Base-by-base conservation (phyloP, 2,888 invertebrate species). In the Scotopteryx bipunctaria region DNA sequence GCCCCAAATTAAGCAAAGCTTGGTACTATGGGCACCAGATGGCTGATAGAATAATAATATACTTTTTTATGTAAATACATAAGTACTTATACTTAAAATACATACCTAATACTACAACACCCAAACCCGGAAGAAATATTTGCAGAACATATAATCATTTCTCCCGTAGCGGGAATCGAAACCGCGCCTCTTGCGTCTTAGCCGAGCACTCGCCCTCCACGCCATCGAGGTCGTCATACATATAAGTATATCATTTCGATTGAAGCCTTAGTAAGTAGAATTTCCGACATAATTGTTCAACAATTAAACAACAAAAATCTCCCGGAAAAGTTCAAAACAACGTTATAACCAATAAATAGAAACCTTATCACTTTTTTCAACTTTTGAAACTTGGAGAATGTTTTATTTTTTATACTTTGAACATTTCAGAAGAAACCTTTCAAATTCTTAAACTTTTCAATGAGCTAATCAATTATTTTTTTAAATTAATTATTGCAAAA, bases 351-450 rank as follows among this genome's bases (percentile, higher is more conserved):
- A 42, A 31, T 11, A 32, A 38, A 32, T 32, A 43, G 50, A 57
- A 58, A 44, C 61, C 55, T 33, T 60, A 56, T 29, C 42, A 49
- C 59, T 52, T 56, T 62, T 63, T n/a, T n/a, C 6, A 41, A 56
- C 37, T 52, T 62, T 65, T 35, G 45, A 57, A 63, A 63, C 64
- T 46, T 21, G 1, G 21, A 16, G 31, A 46, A 36, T 29, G 14
- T 36, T 29, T 19, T 9, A 19, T 29, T 19, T 44, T 43, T 35
- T 25, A 38, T n/a, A 15, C 8, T 25, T 33, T 5, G 4, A 33
- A 23, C 15, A 16, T 33, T 17, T 27, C 19, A 14, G 6, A 17
- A 6, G 27, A 29, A 37, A 36, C 21, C 29, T 37, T 40, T 40
- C 2, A 16, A 17, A 40, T 27, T 40, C 16, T 11, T 27, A 9